A percentile compares a stretch with the other conserved stretches of the same genome.
Evolutionary conservation across 2,888 invertebrate species (phyloP).

Genomic region (Acronicta leporina): DNA sequence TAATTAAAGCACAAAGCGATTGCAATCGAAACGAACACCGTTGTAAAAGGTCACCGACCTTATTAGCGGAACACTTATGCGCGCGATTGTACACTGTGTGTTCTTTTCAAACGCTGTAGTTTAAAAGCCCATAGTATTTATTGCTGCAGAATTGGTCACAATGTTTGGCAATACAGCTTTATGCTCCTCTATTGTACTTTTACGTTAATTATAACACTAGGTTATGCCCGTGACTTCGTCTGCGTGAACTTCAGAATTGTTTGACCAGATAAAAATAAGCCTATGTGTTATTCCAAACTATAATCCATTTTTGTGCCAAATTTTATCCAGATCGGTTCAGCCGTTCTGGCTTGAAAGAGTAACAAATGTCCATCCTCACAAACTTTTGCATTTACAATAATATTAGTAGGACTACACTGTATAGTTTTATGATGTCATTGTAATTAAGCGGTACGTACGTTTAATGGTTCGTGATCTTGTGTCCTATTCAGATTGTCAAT

Average conservation of each 20-base stretch:
- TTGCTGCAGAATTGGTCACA: slow-evolving; percentile 66
- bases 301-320: too few species aligned
- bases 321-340: too few species aligned
- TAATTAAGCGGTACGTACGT: slow-evolving; percentile 81
- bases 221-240: too few species aligned
- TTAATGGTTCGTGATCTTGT: slow-evolving; percentile 56
- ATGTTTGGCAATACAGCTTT: slow-evolving; percentile 69
- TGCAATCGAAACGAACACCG: slow-evolving; percentile 49
- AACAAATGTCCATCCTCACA: too few species aligned
- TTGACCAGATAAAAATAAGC: too few species aligned
- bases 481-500: too few species aligned
- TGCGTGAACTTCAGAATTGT: too few species aligned
- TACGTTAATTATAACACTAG: slow-evolving; percentile 75
- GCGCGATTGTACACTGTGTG: slow-evolving; percentile 56
- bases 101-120: slow-evolving; percentile 48
- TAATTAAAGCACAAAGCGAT: slow-evolving; percentile 59
- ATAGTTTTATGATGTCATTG: slow-evolving; percentile 76
- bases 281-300: too few species aligned
- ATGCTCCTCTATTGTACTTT: slow-evolving; percentile 73
- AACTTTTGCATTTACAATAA: too few species aligned
- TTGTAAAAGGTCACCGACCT: slow-evolving; percentile 73
- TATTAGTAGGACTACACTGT: slow-evolving; percentile 69
- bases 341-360: too few species aligned
- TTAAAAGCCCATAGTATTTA: slow-evolving; percentile 45
- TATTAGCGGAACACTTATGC: slow-evolving; percentile 70